A percentile compares a stretch with the other conserved stretches of the same genome.
phyloP scores from a whole-genome alignment of 2,888 invertebrate species.

The Acronicta alni region DNA sequence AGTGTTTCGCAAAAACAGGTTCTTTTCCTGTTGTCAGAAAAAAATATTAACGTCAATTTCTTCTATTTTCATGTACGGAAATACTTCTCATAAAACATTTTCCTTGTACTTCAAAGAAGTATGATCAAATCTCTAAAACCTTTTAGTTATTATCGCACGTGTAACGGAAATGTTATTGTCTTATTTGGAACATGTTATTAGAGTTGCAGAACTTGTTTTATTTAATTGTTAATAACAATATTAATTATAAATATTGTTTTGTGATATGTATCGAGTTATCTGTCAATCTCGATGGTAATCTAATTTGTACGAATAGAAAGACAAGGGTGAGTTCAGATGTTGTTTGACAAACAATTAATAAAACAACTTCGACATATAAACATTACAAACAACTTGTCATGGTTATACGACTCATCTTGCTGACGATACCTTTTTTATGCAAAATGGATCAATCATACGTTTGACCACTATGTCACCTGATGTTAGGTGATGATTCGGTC shows the following conservation, averaged over 20 bases:
- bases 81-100: slow-evolving; percentile 21
- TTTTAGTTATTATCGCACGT: slow-evolving; percentile 11
- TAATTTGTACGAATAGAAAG: not conserved
- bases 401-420: too few relatives aligned
- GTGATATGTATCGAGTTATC: slow-evolving; percentile 10
- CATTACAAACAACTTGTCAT: too few relatives aligned
- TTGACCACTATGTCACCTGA: too few relatives aligned
- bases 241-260: slow-evolving; percentile 4
- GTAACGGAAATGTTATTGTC: slow-evolving; percentile 20
- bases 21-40: too few relatives aligned
- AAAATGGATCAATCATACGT: too few relatives aligned
- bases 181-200: slow-evolving; percentile 2
- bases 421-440: too few relatives aligned
- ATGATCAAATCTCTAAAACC: slow-evolving; percentile 25
- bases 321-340: slow-evolving; percentile 3
- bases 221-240: slow-evolving; percentile 18
- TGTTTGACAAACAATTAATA: not conserved
- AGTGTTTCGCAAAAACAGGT: too few relatives aligned
- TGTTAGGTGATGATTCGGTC: too few relatives aligned
- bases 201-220: slow-evolving; percentile 32
- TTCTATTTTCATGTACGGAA: slow-evolving; percentile 36
- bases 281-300: slow-evolving; percentile 31
- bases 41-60: too few relatives aligned
- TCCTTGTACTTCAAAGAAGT: slow-evolving; percentile 9
- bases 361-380: too few relatives aligned